Evolutionary conservation across 2,797 vertebrate genomes (phyloP).

Genomic region (Hyperoplus lanceolatus): DNA sequence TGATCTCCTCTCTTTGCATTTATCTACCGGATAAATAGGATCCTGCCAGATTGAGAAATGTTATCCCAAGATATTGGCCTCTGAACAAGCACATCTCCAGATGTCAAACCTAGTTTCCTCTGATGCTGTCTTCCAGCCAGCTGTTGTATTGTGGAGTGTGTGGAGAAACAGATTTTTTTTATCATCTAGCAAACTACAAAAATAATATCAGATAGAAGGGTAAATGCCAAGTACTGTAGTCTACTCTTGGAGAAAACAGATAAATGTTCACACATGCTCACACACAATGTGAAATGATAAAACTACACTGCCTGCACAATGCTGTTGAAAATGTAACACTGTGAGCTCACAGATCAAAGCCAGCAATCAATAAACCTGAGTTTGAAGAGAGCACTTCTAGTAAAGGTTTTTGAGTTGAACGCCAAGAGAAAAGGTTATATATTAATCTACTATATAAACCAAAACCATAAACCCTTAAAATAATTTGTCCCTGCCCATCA

Average conservation of each 20-base stretch:
- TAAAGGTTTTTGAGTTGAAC: too few species aligned
- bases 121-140: conserved; percentile 39
- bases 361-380: conserved; percentile 62
- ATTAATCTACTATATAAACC: neutral
- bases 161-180: conserved; percentile 42
- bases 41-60: conserved; percentile 41
- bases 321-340: conserved; percentile 51
- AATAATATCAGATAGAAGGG: conserved; percentile 25
- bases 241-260: conserved; percentile 9
- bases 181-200: conserved; percentile 30
- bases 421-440: neutral
- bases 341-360: conserved; percentile 65
- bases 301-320: conserved; percentile 39
- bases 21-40: conserved; percentile 26
- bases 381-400: conserved; percentile 51
- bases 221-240: conserved; percentile 32
- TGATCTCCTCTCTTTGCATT: conserved; percentile 28
- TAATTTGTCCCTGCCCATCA: too few species aligned
- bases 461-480: neutral
- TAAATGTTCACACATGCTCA: neutral
- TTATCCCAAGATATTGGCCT: conserved; percentile 37
- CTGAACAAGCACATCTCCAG: conserved; percentile 57
- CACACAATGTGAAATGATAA: conserved; percentile 36
- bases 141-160: conserved; percentile 46
- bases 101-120: conserved; percentile 59